phyloP scores from a whole-genome alignment of 1,140 invertebrate genomes.

The Aphidius ervi region DNA sequence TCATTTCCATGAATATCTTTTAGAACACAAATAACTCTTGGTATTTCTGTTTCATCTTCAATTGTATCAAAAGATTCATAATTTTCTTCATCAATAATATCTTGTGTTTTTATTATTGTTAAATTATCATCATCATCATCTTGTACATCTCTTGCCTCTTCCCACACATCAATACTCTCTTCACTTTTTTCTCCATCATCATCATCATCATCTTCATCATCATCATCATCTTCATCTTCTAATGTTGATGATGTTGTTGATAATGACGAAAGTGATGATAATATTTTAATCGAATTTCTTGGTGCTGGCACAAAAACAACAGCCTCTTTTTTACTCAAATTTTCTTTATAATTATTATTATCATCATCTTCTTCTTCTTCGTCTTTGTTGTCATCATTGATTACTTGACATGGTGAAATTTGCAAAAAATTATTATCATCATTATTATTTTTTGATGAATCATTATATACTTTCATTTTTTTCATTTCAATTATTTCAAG shows the following conservation, averaged over 20 bases:
- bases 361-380: too few relatives aligned
- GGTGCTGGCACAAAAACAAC: too few relatives aligned
- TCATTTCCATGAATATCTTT: not conserved
- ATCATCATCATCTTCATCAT: conserved; percentile 13
- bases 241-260: too few relatives aligned
- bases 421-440: conserved; percentile 2
- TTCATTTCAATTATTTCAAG: conserved; percentile 41
- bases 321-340: not conserved
- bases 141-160: conserved; percentile 20
- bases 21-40: conserved; percentile 11
- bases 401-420: not conserved
- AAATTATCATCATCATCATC: conserved; percentile 11
- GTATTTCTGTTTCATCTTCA: conserved; percentile 16
- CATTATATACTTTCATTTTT: conserved; percentile 25
- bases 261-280: too few relatives aligned
- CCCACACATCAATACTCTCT: conserved; percentile 20
- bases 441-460: conserved; percentile 9
- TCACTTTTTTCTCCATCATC: conserved; percentile 21
- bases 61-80: conserved; percentile 20
- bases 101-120: conserved; percentile 20
- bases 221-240: too few relatives aligned
- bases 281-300: too few relatives aligned
- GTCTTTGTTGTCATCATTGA: too few relatives aligned
- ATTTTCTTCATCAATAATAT: conserved; percentile 25
- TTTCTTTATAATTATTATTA: not conserved